phyloP scores from a whole-genome alignment of 1,140 invertebrate genomes.

The Sinella curviseta region DNA sequence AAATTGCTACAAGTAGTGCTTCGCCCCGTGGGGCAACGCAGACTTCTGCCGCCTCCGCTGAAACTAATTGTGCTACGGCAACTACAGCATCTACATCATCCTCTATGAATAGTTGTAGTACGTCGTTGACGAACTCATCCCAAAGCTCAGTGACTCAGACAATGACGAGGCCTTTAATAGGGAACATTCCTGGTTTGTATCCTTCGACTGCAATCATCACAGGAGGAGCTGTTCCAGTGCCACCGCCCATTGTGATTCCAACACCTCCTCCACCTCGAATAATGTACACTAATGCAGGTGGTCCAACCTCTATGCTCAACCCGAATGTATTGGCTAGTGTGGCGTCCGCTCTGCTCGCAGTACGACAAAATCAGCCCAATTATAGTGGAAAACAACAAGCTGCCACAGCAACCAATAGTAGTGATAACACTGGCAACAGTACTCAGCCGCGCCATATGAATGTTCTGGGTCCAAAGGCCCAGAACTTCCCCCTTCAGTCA shows the following conservation, averaged over 20 bases:
- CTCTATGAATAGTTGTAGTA: background rate
- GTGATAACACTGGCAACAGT: background rate
- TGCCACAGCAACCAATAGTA: background rate
- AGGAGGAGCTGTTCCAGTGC: conserved; percentile 13
- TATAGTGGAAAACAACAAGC: background rate
- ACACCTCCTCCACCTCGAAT: conserved; percentile 41
- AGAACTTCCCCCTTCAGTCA: conserved; percentile 5
- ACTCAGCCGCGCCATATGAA: background rate
- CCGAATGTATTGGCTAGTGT: conserved; percentile 44
- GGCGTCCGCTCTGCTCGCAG: conserved; percentile 40
- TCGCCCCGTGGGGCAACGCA: background rate
- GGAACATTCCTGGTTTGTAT: conserved; percentile 53
- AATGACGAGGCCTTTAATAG: conserved; percentile 40
- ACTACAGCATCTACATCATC: conserved; percentile 41
- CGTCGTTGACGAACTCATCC: background rate
- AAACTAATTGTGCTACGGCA: background rate
- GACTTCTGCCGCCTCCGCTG: background rate
- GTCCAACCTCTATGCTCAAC: conserved; percentile 21
- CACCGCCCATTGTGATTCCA: conserved; percentile 45
- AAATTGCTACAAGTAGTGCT: background rate
- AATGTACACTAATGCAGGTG: conserved; percentile 3
- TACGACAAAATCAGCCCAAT: conserved; percentile 31
- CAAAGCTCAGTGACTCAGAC: background rate
- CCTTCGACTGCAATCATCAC: conserved; percentile 46
- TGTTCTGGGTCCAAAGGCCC: background rate